phyloP scores from a whole-genome alignment of 2,797 vertebrate species.

The Megaceryle alcyon region DNA sequence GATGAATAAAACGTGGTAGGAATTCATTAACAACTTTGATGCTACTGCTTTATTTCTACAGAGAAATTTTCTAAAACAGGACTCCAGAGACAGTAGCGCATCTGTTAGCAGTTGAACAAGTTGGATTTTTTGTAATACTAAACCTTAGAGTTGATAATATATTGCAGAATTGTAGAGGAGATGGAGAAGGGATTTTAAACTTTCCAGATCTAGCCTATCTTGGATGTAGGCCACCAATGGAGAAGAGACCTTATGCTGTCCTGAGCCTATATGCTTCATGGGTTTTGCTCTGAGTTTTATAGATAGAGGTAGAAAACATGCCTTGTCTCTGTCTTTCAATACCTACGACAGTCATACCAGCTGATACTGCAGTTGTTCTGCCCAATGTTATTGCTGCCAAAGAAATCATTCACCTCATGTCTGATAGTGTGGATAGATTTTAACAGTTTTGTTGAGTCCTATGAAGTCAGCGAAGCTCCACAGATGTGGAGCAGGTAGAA shows the following conservation, averaged over 20 bases:
- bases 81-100: constrained; percentile 33
- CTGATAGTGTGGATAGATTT: not conserved
- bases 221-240: not conserved
- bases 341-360: not conserved
- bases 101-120: constrained; percentile 46
- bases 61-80: constrained; percentile 53
- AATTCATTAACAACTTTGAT: constrained; percentile 48
- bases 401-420: not conserved
- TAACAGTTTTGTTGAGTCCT: not conserved
- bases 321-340: not conserved
- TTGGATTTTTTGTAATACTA: not conserved
- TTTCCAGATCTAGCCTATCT: not conserved
- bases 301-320: not conserved
- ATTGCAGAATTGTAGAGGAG: not conserved
- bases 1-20: constrained; percentile 44
- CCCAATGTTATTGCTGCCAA: not conserved
- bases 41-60: constrained; percentile 38
- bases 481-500: not conserved
- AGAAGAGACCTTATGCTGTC: not conserved
- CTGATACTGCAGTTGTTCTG: not conserved
- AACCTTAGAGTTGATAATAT: not conserved
- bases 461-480: not conserved
- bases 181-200: not conserved
- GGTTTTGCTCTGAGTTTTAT: not conserved
- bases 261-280: not conserved